A percentile compares a stretch with the other conserved stretches of the same genome.
Conservation (phyloP, 2,888 invertebrate species). For the Stramonita haemastoma region DNA sequence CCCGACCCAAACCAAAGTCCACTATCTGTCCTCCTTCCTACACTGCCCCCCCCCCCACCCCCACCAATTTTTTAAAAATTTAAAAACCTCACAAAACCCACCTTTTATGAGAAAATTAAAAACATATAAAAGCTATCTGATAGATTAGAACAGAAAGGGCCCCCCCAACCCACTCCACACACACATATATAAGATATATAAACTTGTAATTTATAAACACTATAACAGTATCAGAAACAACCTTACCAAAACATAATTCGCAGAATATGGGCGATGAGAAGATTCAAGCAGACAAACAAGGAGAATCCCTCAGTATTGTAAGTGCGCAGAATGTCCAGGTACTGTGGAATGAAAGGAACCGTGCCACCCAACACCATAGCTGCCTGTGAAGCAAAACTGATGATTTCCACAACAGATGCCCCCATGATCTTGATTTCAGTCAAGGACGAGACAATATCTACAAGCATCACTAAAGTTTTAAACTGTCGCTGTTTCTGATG, state of each 20-base stretch:
- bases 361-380: conserved; percentile 97
- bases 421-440: conserved; percentile 45
- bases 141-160: too few species aligned
- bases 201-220: conserved; percentile 51
- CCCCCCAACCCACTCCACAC: too few species aligned
- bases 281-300: conserved; percentile 94
- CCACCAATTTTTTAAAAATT: too few species aligned
- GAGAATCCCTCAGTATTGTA: conserved; percentile 98
- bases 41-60: too few species aligned
- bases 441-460: background rate
- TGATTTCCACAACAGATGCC: conserved; percentile 37
- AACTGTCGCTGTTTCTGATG: too few species aligned
- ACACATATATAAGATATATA: background rate
- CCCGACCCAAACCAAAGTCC: too few species aligned
- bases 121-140: too few species aligned
- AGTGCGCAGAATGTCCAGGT: conserved; percentile 91
- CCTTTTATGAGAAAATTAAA: too few species aligned
- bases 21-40: too few species aligned
- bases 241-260: conserved; percentile 98
- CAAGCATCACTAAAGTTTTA: background rate
- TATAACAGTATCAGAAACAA: conserved; percentile 50
- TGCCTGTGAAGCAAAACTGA: conserved; percentile 46
- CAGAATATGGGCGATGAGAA: conserved; percentile 96
- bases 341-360: conserved; percentile 97
- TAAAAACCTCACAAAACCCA: too few species aligned